A percentile compares a stretch with the other conserved stretches of the same genome.
Conservation (phyloP, 2,888 invertebrate genomes). For the Scaptomyza flava region DNA sequence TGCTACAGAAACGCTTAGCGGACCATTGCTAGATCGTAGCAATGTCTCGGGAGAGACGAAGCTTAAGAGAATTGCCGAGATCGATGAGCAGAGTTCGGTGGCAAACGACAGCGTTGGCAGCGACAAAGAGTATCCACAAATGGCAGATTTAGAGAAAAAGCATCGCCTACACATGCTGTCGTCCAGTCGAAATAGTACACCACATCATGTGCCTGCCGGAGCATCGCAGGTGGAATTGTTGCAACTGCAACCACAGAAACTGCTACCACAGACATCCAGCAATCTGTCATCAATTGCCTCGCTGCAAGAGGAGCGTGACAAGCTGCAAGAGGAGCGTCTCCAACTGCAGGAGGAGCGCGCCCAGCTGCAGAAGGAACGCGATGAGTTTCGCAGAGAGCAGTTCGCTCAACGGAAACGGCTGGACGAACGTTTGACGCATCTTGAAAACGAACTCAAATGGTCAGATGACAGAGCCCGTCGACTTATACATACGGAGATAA, state of each 20-base stretch:
- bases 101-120: constrained; percentile 64
- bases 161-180: constrained; percentile 68
- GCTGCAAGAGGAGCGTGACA: neutral
- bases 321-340: neutral
- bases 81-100: constrained; percentile 54
- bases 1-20: constrained; percentile 53
- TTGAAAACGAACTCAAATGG: constrained; percentile 80
- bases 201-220: constrained; percentile 51
- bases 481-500: constrained; percentile 71
- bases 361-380: constrained; percentile 37
- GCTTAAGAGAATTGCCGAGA: constrained; percentile 78
- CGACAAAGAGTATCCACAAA: constrained; percentile 69
- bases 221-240: no score
- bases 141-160: constrained; percentile 52
- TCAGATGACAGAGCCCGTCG: constrained; percentile 72
- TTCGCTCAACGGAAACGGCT: constrained; percentile 49
- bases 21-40: constrained; percentile 73
- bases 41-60: constrained; percentile 66
- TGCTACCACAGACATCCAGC: constrained; percentile 53
- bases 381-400: constrained; percentile 64
- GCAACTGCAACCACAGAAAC: constrained; percentile 29
- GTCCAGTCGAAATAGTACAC: constrained; percentile 79
- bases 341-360: constrained; percentile 3
- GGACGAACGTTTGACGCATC: constrained; percentile 58
- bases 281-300: constrained; percentile 38